Conservation (phyloP, 1,140 invertebrate species). For the Drosophila mayri region DNA sequence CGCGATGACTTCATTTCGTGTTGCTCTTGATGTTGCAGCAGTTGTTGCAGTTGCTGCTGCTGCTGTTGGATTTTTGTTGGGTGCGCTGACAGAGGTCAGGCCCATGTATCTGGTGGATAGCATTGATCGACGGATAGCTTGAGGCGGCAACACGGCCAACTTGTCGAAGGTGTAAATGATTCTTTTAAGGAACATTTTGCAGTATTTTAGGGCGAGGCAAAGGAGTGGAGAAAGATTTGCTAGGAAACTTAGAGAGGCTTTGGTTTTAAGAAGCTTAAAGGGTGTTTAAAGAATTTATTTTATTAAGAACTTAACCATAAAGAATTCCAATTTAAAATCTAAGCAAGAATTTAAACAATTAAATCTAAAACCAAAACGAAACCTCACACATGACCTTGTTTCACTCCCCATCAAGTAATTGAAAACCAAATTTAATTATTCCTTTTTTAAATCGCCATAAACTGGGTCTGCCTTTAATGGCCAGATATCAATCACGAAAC, state of each 20-base stretch:
- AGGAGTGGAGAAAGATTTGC: slow-evolving; percentile 12
- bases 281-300: too few relatives aligned
- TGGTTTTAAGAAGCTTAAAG: background rate
- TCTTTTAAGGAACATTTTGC: slow-evolving; percentile 22
- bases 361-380: background rate
- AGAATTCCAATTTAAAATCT: background rate
- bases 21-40: slow-evolving; percentile 41
- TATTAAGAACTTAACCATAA: background rate
- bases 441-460: background rate
- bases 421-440: slow-evolving; percentile 15
- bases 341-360: slow-evolving; percentile 3
- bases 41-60: slow-evolving; percentile 6
- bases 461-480: slow-evolving; percentile 8
- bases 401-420: background rate
- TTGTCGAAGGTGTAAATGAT: slow-evolving; percentile 57
- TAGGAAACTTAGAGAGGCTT: background rate
- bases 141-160: slow-evolving; percentile 22
- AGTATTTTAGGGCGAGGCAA: slow-evolving; percentile 4
- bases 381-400: background rate
- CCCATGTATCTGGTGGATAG: slow-evolving; percentile 50
- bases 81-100: slow-evolving; percentile 57
- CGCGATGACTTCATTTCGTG: slow-evolving; percentile 75
- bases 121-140: slow-evolving; percentile 47
- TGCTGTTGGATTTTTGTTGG: slow-evolving; percentile 15
- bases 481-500: slow-evolving; percentile 29